Evolutionary conservation across 2,113 vertebrate species (phyloP).

Genomic region (Eurypyga helias): DNA sequence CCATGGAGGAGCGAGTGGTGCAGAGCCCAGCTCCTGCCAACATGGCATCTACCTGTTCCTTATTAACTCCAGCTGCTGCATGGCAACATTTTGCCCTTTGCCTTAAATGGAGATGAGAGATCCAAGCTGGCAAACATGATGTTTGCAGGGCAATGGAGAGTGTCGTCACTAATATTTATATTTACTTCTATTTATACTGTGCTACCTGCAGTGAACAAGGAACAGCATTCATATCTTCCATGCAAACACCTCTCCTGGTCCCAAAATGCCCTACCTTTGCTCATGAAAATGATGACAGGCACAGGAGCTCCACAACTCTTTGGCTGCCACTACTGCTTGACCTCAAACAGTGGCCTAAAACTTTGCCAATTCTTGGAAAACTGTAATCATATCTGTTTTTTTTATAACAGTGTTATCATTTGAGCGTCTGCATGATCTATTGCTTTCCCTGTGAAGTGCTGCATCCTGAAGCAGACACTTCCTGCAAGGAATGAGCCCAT

Average conservation of each 20-base stretch:
- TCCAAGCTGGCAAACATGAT: background rate
- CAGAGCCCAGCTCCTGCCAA: background rate
- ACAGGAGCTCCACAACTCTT: background rate
- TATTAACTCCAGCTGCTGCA: background rate
- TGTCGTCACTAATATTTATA: background rate
- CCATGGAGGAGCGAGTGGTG: background rate
- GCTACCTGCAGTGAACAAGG: background rate
- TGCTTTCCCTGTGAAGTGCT: background rate
- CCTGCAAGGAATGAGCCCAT: background rate
- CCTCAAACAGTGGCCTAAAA: background rate
- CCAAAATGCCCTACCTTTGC: background rate
- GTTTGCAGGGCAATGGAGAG: background rate
- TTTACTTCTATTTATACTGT: background rate
- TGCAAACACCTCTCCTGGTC: background rate
- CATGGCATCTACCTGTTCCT: background rate
- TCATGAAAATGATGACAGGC: background rate
- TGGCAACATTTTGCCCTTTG: background rate
- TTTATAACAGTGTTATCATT: background rate
- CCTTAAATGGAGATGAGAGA: background rate
- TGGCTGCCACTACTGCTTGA: background rate
- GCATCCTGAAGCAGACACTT: background rate
- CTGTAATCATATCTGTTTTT: background rate
- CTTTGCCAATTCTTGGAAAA: background rate
- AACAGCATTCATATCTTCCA: background rate
- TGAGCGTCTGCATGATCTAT: background rate